phyloP scores from a whole-genome alignment of 2,888 invertebrate species.

The Halocaridina rubra region DNA sequence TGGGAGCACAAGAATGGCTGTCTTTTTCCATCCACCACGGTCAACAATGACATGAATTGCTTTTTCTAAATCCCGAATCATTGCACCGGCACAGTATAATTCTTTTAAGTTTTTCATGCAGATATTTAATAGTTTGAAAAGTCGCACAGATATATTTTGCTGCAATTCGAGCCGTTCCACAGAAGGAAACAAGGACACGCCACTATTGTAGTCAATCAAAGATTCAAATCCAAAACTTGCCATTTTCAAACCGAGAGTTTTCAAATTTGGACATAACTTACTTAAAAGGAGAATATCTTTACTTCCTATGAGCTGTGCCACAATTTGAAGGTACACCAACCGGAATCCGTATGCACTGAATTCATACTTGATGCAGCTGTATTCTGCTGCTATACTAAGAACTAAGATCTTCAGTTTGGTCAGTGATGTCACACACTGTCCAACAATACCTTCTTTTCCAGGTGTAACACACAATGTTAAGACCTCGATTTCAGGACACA shows the following conservation, averaged over 20 bases:
- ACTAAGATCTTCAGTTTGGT: slow-evolving; percentile 24
- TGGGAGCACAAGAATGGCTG: slow-evolving; percentile 30
- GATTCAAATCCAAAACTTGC: slow-evolving; percentile 53
- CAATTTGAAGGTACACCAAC: slow-evolving; percentile 31
- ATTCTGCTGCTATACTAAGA: slow-evolving; percentile 20
- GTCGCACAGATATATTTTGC: slow-evolving; percentile 45
- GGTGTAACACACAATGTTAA: slow-evolving; percentile 23
- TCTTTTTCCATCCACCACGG: slow-evolving; percentile 37
- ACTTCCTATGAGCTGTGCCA: slow-evolving; percentile 32
- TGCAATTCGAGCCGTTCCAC: slow-evolving; percentile 41
- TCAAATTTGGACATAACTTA: slow-evolving; percentile 28
- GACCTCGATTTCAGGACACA: slow-evolving; percentile 42
- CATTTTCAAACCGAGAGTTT: slow-evolving; percentile 42
- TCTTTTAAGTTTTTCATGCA: slow-evolving; percentile 28
- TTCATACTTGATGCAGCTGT: slow-evolving; percentile 4
- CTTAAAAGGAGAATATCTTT: slow-evolving; percentile 27
- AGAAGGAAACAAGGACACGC: slow-evolving; percentile 22
- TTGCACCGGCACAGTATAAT: slow-evolving; percentile 35
- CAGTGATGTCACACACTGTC: slow-evolving; percentile 11
- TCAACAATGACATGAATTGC: slow-evolving; percentile 12
- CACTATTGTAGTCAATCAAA: not conserved
- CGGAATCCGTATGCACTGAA: slow-evolving; percentile 19
- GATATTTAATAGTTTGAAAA: slow-evolving; percentile 40
- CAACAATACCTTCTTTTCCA: slow-evolving; percentile 22
- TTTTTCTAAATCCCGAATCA: slow-evolving; percentile 34